A percentile compares a stretch with the other conserved stretches of the same genome.
These are phyloP conservation scores for Noctua janthina DNA, from an alignment of 2,888 invertebrate species.

Conservation along the genomic window DNA sequence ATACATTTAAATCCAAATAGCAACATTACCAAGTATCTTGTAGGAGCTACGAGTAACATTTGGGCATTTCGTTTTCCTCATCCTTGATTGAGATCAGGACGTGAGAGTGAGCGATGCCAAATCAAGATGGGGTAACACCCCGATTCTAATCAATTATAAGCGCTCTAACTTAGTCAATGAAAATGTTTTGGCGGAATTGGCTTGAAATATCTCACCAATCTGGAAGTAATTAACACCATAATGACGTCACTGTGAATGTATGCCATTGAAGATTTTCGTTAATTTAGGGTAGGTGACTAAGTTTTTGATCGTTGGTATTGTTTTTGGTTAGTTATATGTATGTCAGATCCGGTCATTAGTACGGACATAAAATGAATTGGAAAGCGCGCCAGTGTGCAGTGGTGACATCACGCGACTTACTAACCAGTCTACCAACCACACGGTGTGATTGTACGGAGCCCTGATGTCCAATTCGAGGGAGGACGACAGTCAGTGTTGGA, in stretches of 20 bases:
- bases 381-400: no score
- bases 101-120: constrained; percentile 68
- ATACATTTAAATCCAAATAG: constrained; percentile 21
- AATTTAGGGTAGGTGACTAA: constrained; percentile 11
- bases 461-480: no score
- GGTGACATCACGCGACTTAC: no score
- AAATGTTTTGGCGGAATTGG: constrained; percentile 59
- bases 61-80: constrained; percentile 65
- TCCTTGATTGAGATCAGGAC: constrained; percentile 64
- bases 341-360: no score
- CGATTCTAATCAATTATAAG: constrained; percentile 68
- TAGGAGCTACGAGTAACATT: constrained; percentile 39
- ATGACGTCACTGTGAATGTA: constrained; percentile 34
- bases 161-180: constrained; percentile 61
- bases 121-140: constrained; percentile 65
- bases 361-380: no score
- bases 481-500: no score
- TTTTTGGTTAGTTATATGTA: no score
- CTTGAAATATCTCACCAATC: constrained; percentile 59
- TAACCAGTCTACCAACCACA: no score
- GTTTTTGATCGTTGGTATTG: not conserved
- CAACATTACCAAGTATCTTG: constrained; percentile 44
- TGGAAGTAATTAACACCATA: constrained; percentile 59
- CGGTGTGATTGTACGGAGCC: no score
- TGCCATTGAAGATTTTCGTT: constrained; percentile 20